phyloP scores from a whole-genome alignment of 2,113 vertebrate genomes.

The Tachysurus vachellii region DNA sequence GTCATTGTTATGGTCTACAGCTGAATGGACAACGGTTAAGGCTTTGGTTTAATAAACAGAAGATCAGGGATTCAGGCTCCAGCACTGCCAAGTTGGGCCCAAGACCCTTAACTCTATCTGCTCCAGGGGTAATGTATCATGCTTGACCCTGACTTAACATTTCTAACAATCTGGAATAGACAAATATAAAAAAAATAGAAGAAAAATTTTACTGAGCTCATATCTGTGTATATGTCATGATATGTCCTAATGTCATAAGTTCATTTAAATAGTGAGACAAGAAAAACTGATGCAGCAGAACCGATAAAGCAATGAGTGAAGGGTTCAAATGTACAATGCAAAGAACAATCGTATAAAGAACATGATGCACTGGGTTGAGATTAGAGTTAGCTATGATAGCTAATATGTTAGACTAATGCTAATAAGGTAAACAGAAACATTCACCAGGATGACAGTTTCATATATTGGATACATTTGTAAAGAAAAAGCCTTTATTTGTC shows the following conservation, averaged over 20 bases:
- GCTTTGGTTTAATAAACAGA: too few relatives aligned
- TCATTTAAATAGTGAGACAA: not conserved
- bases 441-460: not conserved
- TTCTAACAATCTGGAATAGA: too few relatives aligned
- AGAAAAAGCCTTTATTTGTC: not conserved
- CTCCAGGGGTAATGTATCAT: too few relatives aligned
- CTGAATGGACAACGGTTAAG: not conserved
- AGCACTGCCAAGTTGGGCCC: too few relatives aligned
- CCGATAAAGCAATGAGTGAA: not conserved
- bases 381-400: not conserved
- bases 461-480: too few relatives aligned
- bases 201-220: too few relatives aligned
- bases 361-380: not conserved
- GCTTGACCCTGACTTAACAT: too few relatives aligned
- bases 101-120: too few relatives aligned
- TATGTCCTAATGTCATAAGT: not conserved
- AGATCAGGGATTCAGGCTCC: too few relatives aligned
- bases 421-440: not conserved
- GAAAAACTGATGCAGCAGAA: not conserved
- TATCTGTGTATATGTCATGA: not conserved
- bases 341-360: not conserved
- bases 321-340: not conserved
- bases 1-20: not conserved
- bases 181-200: too few relatives aligned
- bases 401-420: not conserved